Conservation (phyloP, 2,797 vertebrate species). For the Alca torda region DNA sequence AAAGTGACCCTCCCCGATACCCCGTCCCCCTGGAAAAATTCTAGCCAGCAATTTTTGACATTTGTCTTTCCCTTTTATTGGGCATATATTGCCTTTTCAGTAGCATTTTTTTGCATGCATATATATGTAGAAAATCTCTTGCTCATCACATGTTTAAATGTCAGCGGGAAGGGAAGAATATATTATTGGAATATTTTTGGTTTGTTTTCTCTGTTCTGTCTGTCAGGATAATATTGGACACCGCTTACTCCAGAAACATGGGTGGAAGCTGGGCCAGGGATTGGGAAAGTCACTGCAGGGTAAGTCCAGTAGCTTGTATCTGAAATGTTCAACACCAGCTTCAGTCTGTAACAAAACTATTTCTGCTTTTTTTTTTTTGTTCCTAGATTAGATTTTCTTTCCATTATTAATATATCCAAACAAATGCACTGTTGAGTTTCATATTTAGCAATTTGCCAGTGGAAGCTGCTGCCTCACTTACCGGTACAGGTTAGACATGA, state of each 20-base stretch:
- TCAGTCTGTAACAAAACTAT: slow-evolving; percentile 28
- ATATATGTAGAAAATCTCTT: slow-evolving; percentile 82
- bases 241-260: slow-evolving; percentile 99
- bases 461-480: slow-evolving; percentile 38
- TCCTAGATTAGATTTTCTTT: slow-evolving; percentile 63
- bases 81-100: slow-evolving; percentile 77
- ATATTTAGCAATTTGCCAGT: slow-evolving; percentile 18
- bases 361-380: neutral
- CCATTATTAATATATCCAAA: slow-evolving; percentile 21
- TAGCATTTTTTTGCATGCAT: slow-evolving; percentile 87
- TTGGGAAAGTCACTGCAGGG: slow-evolving; percentile 98
- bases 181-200: slow-evolving; percentile 99
- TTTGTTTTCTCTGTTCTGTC: slow-evolving; percentile 94
- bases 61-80: slow-evolving; percentile 74
- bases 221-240: slow-evolving; percentile 99
- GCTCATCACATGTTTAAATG: slow-evolving; percentile 79
- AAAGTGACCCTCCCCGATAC: slow-evolving; percentile 71
- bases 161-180: slow-evolving; percentile 89
- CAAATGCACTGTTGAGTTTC: slow-evolving; percentile 23
- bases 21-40: slow-evolving; percentile 69
- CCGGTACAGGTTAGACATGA: neutral
- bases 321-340: neutral
- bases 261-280: slow-evolving; percentile 99
- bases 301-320: slow-evolving; percentile 79
- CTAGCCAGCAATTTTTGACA: slow-evolving; percentile 77